Percentiles rank a stretch among this genome's conserved stretches.
Conservation (phyloP, 2,113 vertebrate species). For the Apodemus speciosus region DNA sequence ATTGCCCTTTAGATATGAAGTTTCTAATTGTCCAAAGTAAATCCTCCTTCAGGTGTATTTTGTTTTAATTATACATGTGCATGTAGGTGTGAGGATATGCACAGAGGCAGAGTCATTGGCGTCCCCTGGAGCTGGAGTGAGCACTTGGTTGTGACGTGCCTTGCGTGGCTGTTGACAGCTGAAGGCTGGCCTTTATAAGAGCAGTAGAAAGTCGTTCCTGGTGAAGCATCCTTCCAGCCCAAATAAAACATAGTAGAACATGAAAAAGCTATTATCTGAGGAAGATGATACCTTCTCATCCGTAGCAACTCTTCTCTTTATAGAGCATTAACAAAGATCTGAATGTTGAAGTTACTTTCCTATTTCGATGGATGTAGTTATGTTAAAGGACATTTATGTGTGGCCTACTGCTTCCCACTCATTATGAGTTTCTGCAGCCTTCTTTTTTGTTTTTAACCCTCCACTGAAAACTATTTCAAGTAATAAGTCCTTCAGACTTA, state of each 20-base stretch:
- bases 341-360: constrained; percentile 34
- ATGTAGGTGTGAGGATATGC: not conserved
- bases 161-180: not conserved
- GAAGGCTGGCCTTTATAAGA: not conserved
- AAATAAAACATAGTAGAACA: not conserved
- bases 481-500: not conserved
- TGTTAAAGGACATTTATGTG: not conserved
- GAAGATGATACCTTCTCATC: not conserved
- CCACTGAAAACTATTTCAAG: constrained; percentile 4
- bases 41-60: not conserved
- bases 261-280: constrained; percentile 35
- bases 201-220: not conserved
- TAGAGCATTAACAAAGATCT: not conserved
- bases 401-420: constrained; percentile 3
- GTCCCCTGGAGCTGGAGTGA: not conserved
- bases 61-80: not conserved
- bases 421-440: not conserved
- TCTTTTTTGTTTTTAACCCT: not conserved
- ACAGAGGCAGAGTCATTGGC: not conserved
- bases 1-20: not conserved
- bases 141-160: not conserved
- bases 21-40: constrained; percentile 39
- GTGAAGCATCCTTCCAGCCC: not conserved
- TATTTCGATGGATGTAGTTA: not conserved
- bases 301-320: not conserved